Conservation (phyloP, 2,113 vertebrate genomes). For the Syrrhaptes paradoxus region DNA sequence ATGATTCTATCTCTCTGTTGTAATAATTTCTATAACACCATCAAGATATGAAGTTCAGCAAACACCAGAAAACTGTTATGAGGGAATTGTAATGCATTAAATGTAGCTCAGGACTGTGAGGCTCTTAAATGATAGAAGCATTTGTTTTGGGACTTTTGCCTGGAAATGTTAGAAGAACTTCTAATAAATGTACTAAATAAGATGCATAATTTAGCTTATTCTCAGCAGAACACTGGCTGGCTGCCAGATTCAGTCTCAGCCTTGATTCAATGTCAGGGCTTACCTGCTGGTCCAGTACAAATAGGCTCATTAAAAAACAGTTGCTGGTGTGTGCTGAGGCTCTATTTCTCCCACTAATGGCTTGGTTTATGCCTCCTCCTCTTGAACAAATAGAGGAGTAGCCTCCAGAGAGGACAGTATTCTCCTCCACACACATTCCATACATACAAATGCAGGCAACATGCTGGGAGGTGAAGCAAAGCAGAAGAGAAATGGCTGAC, state of each 20-base stretch:
- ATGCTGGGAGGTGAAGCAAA: background rate
- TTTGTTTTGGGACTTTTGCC: constrained; percentile 72
- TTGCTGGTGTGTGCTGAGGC: constrained; percentile 38
- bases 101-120: constrained; percentile 39
- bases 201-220: constrained; percentile 72
- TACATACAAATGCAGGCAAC: background rate
- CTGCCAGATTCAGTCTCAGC: constrained; percentile 37
- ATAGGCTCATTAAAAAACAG: constrained; percentile 71
- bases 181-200: constrained; percentile 77
- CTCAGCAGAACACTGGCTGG: background rate
- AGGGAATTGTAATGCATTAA: constrained; percentile 54
- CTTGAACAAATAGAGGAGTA: constrained; percentile 38
- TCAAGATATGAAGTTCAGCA: constrained; percentile 51
- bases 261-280: constrained; percentile 47
- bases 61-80: constrained; percentile 64
- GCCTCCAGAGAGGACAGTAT: background rate
- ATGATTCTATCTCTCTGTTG: background rate
- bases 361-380: constrained; percentile 46
- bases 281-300: constrained; percentile 59
- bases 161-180: constrained; percentile 64
- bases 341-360: constrained; percentile 56
- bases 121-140: constrained; percentile 63
- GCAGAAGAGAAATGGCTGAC: background rate
- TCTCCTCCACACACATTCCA: background rate
- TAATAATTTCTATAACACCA: constrained; percentile 53